A percentile compares a stretch with the other conserved stretches of the same genome.
Conservation (phyloP, 2,113 vertebrate species). For the Eulemur rufifrons region DNA sequence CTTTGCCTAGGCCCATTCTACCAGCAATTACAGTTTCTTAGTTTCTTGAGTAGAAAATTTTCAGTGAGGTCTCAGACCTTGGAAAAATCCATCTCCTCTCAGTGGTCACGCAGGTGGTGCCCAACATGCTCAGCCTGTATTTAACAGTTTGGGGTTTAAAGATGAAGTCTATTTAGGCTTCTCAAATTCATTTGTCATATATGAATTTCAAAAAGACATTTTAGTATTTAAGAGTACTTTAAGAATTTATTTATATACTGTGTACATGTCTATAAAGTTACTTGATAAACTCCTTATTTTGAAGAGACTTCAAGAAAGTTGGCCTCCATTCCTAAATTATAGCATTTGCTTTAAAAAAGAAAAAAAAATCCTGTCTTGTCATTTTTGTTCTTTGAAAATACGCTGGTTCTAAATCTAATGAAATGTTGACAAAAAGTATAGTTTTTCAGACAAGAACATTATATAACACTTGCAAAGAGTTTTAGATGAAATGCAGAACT, state of each 20-base stretch:
- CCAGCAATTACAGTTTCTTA: not conserved
- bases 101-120: not conserved
- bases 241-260: not conserved
- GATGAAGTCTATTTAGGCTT: not conserved
- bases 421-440: not conserved
- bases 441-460: not conserved
- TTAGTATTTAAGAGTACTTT: not conserved
- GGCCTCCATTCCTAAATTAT: not conserved
- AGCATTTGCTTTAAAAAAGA: not conserved
- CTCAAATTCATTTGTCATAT: not conserved
- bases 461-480: not conserved
- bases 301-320: not conserved
- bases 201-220: not conserved
- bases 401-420: not conserved
- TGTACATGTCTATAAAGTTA: not conserved
- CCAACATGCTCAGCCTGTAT: not conserved
- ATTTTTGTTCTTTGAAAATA: not conserved
- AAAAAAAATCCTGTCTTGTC: not conserved
- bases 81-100: not conserved
- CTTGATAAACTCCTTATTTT: not conserved
- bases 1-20: not conserved
- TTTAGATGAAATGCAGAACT: conserved; percentile 17
- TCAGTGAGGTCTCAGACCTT: not conserved
- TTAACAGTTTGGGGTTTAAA: not conserved
- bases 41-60: not conserved